Evolutionary conservation across 1,140 invertebrate species (phyloP).

Genomic region (Eupristina koningsbergeri): DNA sequence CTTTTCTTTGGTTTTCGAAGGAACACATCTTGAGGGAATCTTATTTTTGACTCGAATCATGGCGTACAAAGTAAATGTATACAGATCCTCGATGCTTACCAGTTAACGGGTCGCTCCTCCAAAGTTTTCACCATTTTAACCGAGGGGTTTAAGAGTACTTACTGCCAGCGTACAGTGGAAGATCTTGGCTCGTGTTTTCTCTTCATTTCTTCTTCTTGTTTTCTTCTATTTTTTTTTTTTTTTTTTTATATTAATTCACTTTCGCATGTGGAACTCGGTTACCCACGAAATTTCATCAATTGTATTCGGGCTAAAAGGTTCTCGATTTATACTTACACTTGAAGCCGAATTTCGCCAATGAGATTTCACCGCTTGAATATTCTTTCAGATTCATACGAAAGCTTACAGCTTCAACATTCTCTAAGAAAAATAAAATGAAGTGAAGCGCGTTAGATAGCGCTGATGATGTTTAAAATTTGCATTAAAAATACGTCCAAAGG

Average conservation of each 20-base stretch:
- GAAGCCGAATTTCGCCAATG: not conserved
- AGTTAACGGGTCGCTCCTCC: not conserved
- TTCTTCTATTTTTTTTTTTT: not conserved
- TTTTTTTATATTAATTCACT: conserved; percentile 1
- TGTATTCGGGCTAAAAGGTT: not conserved
- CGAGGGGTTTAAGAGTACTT: no score
- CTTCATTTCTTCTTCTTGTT: no score
- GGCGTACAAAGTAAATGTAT: not conserved
- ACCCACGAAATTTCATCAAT: not conserved
- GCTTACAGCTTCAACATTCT: not conserved
- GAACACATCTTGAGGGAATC: not conserved
- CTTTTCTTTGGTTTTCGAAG: no score
- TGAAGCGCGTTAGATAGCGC: no score
- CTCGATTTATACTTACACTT: not conserved
- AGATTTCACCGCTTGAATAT: not conserved
- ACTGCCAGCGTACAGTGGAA: not conserved
- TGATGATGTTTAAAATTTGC: no score
- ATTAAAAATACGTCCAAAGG: no score
- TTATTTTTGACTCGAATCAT: not conserved
- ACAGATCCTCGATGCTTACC: not conserved
- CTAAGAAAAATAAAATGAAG: no score
- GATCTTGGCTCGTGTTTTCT: not conserved
- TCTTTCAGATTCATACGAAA: not conserved
- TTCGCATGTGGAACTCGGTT: not conserved
- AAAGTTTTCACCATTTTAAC: conserved; percentile 8